phyloP scores from a whole-genome alignment of 30 jellyfish, hydroid and myxozoan genomes.

The Catostylus mosaicus region DNA sequence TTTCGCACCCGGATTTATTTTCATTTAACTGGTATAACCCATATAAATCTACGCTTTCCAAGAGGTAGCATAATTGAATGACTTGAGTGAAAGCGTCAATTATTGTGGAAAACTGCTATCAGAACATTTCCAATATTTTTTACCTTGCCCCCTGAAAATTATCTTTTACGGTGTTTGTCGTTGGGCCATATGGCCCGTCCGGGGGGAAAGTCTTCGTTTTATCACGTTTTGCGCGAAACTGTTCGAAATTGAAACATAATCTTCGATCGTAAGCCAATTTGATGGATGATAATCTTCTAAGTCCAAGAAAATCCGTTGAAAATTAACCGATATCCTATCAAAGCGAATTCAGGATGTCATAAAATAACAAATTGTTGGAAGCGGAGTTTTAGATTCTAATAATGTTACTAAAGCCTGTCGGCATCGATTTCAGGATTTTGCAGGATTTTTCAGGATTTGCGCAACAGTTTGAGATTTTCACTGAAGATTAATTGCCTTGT shows the following conservation, averaged over 20 bases:
- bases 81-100: no score
- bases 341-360: neutral
- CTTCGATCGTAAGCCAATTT: neutral
- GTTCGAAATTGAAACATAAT: neutral
- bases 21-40: no score
- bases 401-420: neutral
- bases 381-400: neutral
- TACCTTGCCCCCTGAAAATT: no score
- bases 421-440: slow-evolving; percentile 2
- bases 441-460: slow-evolving; percentile 15
- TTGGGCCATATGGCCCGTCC: no score
- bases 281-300: neutral
- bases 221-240: no score
- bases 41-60: no score
- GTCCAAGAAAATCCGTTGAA: slow-evolving; percentile 3
- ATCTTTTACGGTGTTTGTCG: no score
- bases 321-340: slow-evolving; percentile 3
- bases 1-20: no score
- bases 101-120: no score
- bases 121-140: no score
- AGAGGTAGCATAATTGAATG: no score
- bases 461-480: slow-evolving; percentile 1
- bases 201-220: no score
- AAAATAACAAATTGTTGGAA: neutral
- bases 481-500: neutral